Evolutionary conservation across 2,888 invertebrate species (phyloP).

Genomic region (Ornithoptera alexandrae): DNA sequence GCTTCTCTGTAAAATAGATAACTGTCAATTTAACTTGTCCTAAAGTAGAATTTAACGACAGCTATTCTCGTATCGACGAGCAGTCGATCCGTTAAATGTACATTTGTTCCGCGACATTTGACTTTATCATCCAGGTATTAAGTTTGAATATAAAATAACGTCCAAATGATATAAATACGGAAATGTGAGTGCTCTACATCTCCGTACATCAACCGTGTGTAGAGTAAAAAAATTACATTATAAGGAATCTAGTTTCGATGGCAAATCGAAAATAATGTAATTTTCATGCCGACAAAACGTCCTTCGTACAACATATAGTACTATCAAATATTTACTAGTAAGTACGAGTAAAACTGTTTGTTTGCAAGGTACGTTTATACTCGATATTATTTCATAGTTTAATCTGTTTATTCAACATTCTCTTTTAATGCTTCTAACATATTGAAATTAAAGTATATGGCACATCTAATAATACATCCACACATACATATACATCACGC

Average conservation of each 20-base stretch:
- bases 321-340: constrained; percentile 57
- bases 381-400: too few species aligned
- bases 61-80: too few species aligned
- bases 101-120: constrained; percentile 7
- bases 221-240: constrained; percentile 36
- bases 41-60: too few species aligned
- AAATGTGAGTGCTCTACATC: constrained; percentile 23
- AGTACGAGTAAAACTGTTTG: too few species aligned
- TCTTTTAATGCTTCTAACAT: too few species aligned
- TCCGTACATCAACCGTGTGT: constrained; percentile 35
- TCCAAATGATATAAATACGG: constrained; percentile 23
- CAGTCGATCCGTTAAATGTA: constrained; percentile 7
- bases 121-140: constrained; percentile 5
- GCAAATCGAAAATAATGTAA: background rate
- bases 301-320: constrained; percentile 23
- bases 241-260: constrained; percentile 39
- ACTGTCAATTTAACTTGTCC: too few species aligned
- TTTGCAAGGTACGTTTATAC: too few species aligned
- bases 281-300: constrained; percentile 26
- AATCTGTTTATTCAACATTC: too few species aligned
- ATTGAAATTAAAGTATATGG: too few species aligned
- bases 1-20: too few species aligned
- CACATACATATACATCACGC: too few species aligned
- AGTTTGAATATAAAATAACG: constrained; percentile 4
- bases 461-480: too few species aligned